Evolutionary conservation across 2,113 vertebrate species (phyloP), one percentile per base, ranked within the genome.

Genomic region (Cranoglanis bouderius): DNA sequence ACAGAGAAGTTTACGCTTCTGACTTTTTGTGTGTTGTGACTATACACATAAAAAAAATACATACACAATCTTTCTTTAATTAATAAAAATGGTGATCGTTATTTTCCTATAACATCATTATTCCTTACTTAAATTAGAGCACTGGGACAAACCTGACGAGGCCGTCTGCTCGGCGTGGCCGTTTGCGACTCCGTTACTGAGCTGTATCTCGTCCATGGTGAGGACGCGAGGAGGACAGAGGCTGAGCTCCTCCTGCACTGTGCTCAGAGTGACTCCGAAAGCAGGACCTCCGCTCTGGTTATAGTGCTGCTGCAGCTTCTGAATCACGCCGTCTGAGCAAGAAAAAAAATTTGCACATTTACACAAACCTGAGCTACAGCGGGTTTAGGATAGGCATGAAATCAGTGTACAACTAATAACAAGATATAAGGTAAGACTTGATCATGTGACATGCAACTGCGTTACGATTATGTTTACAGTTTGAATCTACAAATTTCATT

Each of bases 251-350:
- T 96, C 96, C 89, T 96, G 95, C 72, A 99, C 92, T 89, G 96
- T 96, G 7, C 95, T 94, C 92, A 98, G 87, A n/a, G 88, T 95
- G 89, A 94, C 94, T 86, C 92, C 94, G 12, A 93, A 90, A 7
- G 94, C 94, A 3, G 95, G 94, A 86, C 95, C 91, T 0, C 91
- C 94, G 0, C 77, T 91, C 14, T 91, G 92, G 92, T 97, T 98
- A 94, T 97, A 99, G 70, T 96, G 97, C 74, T 94, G 95, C 92
- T 99, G 98, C 84, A 97, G 93, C 88, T 97, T 98, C 95, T 99
- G 97, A 90, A 99, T 98, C 90, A 94, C 51, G 21, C 94, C 92
- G 65, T 99, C 98, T 99, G 93, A 38, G 24, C 14, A 38, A 38
- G 29, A 26, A 32, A 84, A 9, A 55, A 38, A 65, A 74, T 38